phyloP scores from a whole-genome alignment of 1,140 invertebrate genomes.

The Andricus grossulariae region DNA sequence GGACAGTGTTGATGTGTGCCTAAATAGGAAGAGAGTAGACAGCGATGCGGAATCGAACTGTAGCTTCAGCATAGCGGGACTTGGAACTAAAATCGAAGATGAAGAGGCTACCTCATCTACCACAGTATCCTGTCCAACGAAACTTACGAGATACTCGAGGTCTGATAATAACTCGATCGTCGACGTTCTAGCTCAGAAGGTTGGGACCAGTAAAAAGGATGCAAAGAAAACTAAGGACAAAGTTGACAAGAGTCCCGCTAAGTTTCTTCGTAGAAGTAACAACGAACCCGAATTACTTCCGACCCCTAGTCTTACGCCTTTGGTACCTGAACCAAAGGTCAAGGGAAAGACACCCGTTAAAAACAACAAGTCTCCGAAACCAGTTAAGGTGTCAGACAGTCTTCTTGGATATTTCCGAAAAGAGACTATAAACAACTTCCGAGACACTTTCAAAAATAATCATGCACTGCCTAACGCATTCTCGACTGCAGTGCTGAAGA shows the following conservation, averaged over 20 bases:
- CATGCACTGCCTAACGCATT: conserved; percentile 79
- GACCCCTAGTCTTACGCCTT: conserved; percentile 73
- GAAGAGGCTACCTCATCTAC: conserved; percentile 81
- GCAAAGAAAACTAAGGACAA: conserved; percentile 74
- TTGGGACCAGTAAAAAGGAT: conserved; percentile 77
- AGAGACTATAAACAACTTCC: conserved; percentile 82
- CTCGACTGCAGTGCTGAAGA: conserved; percentile 83
- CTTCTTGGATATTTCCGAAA: conserved; percentile 82
- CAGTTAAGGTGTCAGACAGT: conserved; percentile 77
- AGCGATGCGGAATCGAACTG: conserved; percentile 83
- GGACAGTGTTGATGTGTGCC: conserved; percentile 71
- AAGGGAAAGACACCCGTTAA: conserved; percentile 76
- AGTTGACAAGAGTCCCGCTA: conserved; percentile 51
- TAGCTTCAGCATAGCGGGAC: conserved; percentile 77
- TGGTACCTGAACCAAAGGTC: conserved; percentile 66
- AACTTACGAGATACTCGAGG: conserved; percentile 58
- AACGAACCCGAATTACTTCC: conserved; percentile 79
- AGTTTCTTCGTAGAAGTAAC: conserved; percentile 58
- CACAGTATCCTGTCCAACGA: conserved; percentile 76
- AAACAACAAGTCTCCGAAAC: conserved; percentile 72
- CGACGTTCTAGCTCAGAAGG: conserved; percentile 81
- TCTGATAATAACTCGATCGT: conserved; percentile 79
- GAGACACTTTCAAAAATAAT: conserved; percentile 82
- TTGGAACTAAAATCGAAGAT: conserved; percentile 80
- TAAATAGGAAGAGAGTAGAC: conserved; percentile 73